Evolutionary conservation across 2,888 invertebrate species (phyloP), one percentile per base, ranked within the genome.

Genomic region (Catocala nupta): DNA sequence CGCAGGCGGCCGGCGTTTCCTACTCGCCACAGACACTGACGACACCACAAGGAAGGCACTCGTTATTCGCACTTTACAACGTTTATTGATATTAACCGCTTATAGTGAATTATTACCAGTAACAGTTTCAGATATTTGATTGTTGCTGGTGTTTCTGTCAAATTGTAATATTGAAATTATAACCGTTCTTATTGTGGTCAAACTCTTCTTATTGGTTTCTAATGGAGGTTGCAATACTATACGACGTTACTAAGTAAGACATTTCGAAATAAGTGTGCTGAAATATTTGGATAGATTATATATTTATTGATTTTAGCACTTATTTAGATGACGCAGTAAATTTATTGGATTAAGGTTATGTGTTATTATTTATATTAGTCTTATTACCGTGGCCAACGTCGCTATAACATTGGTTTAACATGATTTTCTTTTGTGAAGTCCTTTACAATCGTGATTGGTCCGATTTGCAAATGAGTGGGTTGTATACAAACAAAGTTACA

Each of bases 1-100:
- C 80, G 86, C 84, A 79, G 86, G 82, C 87, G 84, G 82, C 71
- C 81, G 75, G 76, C 84, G 90, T 90, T 92, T 92, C 92, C 92
- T 93, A 89, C 89, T 86, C 77, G 78, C 78, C 68, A 69, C 77
- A 79, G 70, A 78, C 72, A 71, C 75, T 70, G 73, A 74, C 81
- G 78, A 81, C 71, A 76, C 73, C 80, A 87, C 82, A 81, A 91
- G 91, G 92, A 93, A 91, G 90, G 81, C 83, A 81, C 88, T 90
- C 83, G 85, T 92, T 91, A 90, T 80, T 82, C 78, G 70, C 77
- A 81, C 81, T 82, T 85, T 83, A 83, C 72, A 75, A 80, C 78
- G 80, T 81, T 77, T 73, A 82, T 82, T 84, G 78, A 84, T 82
- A 81, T 78, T 73, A 81, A 66, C 80, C 52, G 55, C 64, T 65